Evolutionary conservation across 2,888 invertebrate genomes (phyloP), one percentile per base, ranked within the genome.

Genomic region (Hermodice carunculata): DNA sequence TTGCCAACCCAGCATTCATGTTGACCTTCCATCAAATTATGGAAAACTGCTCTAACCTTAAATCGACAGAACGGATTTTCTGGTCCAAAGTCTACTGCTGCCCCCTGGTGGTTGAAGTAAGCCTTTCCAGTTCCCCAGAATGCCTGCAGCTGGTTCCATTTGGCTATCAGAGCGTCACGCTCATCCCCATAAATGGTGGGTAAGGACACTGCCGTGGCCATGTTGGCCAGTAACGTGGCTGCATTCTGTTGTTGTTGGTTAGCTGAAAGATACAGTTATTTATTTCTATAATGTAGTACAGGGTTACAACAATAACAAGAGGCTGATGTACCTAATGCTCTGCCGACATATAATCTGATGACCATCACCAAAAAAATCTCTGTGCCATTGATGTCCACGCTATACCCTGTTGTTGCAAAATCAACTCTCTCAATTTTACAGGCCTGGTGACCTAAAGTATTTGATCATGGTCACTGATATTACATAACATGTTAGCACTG

Each of bases 11-110:
- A n/a, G n/a, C n/a, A n/a, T n/a, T n/a, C n/a, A n/a, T n/a, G n/a
- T n/a, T n/a, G n/a, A n/a, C n/a, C n/a, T n/a, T n/a, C n/a, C n/a
- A n/a, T n/a, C n/a, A n/a, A n/a, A n/a, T n/a, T n/a, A n/a, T n/a
- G n/a, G n/a, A n/a, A n/a, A n/a, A n/a, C n/a, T n/a, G n/a, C n/a
- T n/a, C n/a, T n/a, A n/a, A 87, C 88, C 84, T 97, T 98, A 83
- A 98, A 96, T 46, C 95, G 90, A 80, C 95, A 97, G 54, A 96
- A 91, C 0, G 94, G 94, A 85, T 98, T 98, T 78, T 94, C 92
- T 61, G 93, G 92, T 52, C 92, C 93, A 71, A 96, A 91, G 61
- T 94, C 93, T 5, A 96, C 90, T 0, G 95, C 92, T 1, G 91
- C 91, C 5, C 92, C 92, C 74, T 90, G 91, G 57, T 91, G 89